Conservation (phyloP, 1,140 invertebrate species). For the Bursaphelenchus mucronatus region DNA sequence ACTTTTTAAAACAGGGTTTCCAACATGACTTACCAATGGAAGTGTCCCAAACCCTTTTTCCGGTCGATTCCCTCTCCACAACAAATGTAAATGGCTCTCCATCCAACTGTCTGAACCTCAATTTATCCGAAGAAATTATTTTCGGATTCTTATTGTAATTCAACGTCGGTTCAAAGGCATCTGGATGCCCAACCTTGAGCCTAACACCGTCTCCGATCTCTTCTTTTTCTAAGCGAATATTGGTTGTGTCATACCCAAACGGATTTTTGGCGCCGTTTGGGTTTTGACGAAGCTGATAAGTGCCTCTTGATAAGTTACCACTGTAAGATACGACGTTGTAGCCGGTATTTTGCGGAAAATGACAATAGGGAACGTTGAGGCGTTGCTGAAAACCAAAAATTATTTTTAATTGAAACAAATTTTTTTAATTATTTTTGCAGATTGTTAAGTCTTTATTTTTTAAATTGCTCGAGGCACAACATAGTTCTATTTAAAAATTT, state of each 20-base stretch:
- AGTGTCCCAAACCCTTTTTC: conserved; percentile 68
- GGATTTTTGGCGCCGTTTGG: conserved; percentile 26
- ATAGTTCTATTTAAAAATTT: too few relatives aligned
- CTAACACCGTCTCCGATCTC: conserved; percentile 37
- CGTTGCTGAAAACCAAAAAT: conserved; percentile 26
- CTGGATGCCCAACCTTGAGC: conserved; percentile 33
- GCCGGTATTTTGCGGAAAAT: conserved; percentile 38
- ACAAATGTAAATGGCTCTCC: conserved; percentile 34
- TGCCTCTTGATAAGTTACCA: conserved; percentile 3
- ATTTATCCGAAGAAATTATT: conserved; percentile 26
- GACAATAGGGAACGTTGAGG: conserved; percentile 39
- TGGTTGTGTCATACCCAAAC: conserved; percentile 34
- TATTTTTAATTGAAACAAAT: too few relatives aligned
- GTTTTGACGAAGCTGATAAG: conserved; percentile 7
- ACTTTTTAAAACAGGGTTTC: conserved; percentile 15
- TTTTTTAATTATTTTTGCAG: too few relatives aligned
- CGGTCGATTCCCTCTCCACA: conserved; percentile 32
- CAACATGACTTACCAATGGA: conserved; percentile 65
- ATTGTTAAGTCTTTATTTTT: too few relatives aligned
- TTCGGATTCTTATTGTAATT: conserved; percentile 3
- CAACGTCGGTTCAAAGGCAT: conserved; percentile 13
- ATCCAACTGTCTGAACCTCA: conserved; percentile 5
- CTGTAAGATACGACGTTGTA: conserved; percentile 18
- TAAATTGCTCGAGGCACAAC: too few relatives aligned
- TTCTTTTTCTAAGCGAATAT: conserved; percentile 27